Conservation (phyloP, 1,140 invertebrate species). For the Scylla paramamosain region DNA sequence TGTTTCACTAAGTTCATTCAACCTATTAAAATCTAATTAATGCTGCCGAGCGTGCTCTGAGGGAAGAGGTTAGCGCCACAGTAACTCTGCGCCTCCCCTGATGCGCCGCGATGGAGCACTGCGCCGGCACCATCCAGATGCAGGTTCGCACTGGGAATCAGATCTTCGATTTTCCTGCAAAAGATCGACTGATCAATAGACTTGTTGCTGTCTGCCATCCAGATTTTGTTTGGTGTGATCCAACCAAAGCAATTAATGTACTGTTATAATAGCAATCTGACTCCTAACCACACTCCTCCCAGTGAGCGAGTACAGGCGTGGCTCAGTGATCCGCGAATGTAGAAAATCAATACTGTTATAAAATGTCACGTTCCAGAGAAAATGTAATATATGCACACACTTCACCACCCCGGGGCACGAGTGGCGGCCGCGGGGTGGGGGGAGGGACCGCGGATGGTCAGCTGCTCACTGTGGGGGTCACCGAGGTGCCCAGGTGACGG, state of each 20-base stretch:
- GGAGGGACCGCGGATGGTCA: background rate
- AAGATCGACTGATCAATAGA: background rate
- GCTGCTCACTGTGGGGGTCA: background rate
- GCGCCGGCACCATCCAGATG: background rate
- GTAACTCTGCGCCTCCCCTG: background rate
- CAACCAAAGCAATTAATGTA: background rate
- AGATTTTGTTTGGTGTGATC: constrained; percentile 5
- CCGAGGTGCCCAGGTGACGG: background rate
- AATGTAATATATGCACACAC: background rate
- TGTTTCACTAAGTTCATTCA: background rate
- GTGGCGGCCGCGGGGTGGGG: background rate
- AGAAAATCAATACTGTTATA: background rate
- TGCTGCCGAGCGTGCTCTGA: background rate
- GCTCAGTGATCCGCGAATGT: background rate
- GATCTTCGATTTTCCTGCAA: background rate
- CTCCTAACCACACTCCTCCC: background rate
- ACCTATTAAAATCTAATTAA: background rate
- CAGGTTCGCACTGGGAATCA: background rate
- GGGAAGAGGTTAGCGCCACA: background rate
- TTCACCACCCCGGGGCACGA: background rate
- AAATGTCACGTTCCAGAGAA: background rate
- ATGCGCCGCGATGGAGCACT: too few relatives aligned
- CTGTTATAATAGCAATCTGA: background rate
- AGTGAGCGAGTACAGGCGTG: background rate
- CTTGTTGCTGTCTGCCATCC: background rate